Base-by-base conservation (phyloP, 2,797 vertebrate species). In the Pyrocephalus nanus region DNA sequence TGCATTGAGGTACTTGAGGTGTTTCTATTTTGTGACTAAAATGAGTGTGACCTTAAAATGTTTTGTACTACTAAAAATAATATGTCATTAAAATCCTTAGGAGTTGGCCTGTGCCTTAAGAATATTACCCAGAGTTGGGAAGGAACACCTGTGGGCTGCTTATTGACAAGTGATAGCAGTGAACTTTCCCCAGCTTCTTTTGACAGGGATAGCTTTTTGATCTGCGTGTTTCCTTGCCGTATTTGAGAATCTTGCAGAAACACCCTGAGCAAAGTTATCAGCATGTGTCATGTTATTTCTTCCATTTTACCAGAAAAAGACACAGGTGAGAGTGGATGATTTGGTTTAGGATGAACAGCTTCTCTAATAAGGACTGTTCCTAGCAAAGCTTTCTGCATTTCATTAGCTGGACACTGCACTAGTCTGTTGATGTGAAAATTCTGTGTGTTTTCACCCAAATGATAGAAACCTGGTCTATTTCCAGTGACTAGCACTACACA, bases 41-140 rank as follows among this genome's bases (percentile, higher is more conserved):
- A 92, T 50, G 50, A 91, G 13, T 12, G 10, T 69, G 70, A 78
- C 73, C 76, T 92, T 94, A 86, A 69, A 78, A 42, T 57, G 60
- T 81, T 93, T 90, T 76, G 40, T 84, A 53, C 38, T 40, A 53
- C 73, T 93, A 84, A 91, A 94, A 92, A 91, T 77, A 75, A 26
- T 67, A 77, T 92, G 60, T 76, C 70, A 88, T 95, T 95, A 92
- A 86, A 91, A 86, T 66, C 76, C 66, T 45, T 78, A 66, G 42
- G 47, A 65, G 50, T 23, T 81, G 58, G 22, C 23, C 58, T 89
- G 1, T 80, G 64, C n/a, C 34, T 61, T 76, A 36, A 84, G 51
- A 93, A 25, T 73, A 50, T 40, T 54, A 61, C 38, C 29, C 73
- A 83, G 57, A 73, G 14, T 22, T 69, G 64, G 47, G 84, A 83